These are phyloP conservation scores for Amniataba percoides DNA, from an alignment of 2,797 vertebrate genomes.

Conservation along the genomic window DNA sequence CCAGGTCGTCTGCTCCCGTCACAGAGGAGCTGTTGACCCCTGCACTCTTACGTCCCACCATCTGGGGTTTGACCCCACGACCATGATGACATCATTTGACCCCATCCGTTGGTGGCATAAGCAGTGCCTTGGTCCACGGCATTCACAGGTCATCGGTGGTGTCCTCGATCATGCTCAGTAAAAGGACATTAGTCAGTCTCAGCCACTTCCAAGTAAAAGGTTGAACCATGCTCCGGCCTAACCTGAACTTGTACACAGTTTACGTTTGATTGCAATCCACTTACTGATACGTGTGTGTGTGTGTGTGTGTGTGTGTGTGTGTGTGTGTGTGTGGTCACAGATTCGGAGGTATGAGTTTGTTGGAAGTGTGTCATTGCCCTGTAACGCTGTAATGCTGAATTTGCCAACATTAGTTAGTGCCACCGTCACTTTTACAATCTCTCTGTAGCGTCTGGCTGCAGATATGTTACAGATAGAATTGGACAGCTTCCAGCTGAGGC, in stretches of 20 bases:
- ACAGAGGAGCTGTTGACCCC: slow-evolving; percentile 33
- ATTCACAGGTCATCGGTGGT: not conserved
- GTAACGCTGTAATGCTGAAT: too few species aligned
- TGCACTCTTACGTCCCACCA: slow-evolving; percentile 40
- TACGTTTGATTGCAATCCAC: not conserved
- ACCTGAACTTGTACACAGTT: not conserved
- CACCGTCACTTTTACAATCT: not conserved
- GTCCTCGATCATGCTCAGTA: not conserved
- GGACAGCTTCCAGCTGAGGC: too few species aligned
- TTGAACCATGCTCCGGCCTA: not conserved
- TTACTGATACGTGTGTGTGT: not conserved
- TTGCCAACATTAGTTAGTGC: too few species aligned
- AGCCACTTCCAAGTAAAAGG: not conserved
- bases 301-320: not conserved
- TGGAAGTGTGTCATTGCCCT: too few species aligned
- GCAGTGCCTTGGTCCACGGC: not conserved
- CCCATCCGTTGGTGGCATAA: slow-evolving; percentile 26
- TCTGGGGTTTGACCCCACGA: slow-evolving; percentile 64
- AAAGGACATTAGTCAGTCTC: not conserved
- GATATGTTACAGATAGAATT: not conserved
- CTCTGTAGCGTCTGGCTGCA: not conserved
- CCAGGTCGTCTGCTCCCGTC: slow-evolving; percentile 2
- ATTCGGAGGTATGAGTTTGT: too few species aligned
- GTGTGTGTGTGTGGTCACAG: too few species aligned
- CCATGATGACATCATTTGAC: slow-evolving; percentile 50